Percentiles rank a stretch among this genome's conserved stretches.
Conservation (phyloP, 2,113 vertebrate genomes). For the Climacteris rufus region DNA sequence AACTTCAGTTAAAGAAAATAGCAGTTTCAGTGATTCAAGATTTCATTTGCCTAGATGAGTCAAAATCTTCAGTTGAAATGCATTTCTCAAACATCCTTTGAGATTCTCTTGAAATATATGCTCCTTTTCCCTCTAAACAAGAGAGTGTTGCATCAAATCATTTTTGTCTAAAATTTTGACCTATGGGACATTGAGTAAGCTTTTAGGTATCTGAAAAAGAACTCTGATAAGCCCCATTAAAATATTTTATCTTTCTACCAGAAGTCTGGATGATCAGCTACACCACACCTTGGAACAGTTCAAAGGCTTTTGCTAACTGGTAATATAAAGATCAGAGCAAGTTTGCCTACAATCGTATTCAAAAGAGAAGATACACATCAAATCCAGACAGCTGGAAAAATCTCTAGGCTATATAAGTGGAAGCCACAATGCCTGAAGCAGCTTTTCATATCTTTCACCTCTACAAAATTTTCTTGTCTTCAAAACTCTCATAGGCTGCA, state of each 20-base stretch:
- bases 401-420: neutral
- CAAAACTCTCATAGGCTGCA: neutral
- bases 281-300: neutral
- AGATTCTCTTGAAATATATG: neutral
- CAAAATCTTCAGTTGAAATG: neutral
- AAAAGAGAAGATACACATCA: slow-evolving; percentile 15
- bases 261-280: neutral
- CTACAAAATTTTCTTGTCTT: neutral
- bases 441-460: slow-evolving; percentile 11
- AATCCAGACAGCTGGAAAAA: neutral
- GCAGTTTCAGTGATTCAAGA: neutral
- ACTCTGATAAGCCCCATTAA: neutral
- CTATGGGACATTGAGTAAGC: neutral
- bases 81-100: neutral
- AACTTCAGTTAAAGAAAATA: neutral
- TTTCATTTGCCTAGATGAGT: neutral
- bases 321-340: neutral
- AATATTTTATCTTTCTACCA: neutral
- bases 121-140: neutral
- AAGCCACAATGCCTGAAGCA: slow-evolving; percentile 20
- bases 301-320: neutral
- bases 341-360: neutral
- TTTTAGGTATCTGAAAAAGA: neutral
- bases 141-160: neutral
- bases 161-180: neutral